Base-by-base conservation (phyloP, 2,888 invertebrate species). In the Aphodius sticticus region DNA sequence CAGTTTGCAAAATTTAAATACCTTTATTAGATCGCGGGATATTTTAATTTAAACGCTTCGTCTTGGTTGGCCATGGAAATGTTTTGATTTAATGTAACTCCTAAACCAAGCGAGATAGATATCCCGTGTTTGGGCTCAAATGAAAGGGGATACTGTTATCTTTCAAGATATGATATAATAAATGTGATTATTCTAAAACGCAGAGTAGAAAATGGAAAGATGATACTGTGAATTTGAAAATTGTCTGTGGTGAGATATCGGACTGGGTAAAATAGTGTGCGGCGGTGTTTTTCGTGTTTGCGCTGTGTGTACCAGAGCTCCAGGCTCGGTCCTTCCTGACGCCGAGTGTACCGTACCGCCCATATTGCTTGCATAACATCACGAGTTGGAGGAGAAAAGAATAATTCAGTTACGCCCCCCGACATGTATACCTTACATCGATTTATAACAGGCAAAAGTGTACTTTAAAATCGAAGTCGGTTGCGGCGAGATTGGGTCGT, bases 281-380 rank as follows among this genome's bases (percentile, higher is more conserved):
- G 53, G 53, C 53, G 53, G 53, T 53, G 53, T 53, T 53, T 53
- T 53, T 53, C 53, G 53, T 53, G 53, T 53, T 53, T 53, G 53
- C 12, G 71, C 36, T n/a, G 74, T 36, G 74, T 74, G 74, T 74
- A 74, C 74, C 74, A 35, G 74, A 37, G 74, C 74, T 37, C 74
- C 26, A 37, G 74, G 16, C 36, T n/a, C 36, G 74, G 35, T 37
- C 37, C 74, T 74, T 74, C 74, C 74, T 74, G 35, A 12, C 74
- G 74, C 83, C 82, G 88, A 88, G 81, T 89, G 88, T 89, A 89
- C 89, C 81, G 86, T 86, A 86, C 89, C 90, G 90, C 90, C 89
- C 89, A 89, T 89, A 88, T 87, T 87, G 89, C 89, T 89, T 89
- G 89, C 89, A 89, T 89, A 89, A 89, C 89, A 88, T 89, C 89